phyloP scores from a whole-genome alignment of 2,797 vertebrate species.

The Chrosomus eos region DNA sequence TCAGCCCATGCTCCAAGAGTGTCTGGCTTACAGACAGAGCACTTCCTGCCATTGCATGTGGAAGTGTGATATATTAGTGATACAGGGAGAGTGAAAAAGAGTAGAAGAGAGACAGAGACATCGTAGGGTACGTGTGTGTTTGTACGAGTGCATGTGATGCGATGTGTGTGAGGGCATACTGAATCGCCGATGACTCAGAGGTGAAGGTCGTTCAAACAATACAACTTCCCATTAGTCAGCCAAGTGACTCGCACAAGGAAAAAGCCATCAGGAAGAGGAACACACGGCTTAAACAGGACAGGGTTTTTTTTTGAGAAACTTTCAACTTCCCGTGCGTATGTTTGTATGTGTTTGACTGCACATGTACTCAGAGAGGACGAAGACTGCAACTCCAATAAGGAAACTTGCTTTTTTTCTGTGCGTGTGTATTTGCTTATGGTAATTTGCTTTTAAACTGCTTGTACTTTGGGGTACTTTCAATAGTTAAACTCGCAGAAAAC shows the following conservation, averaged over 20 bases:
- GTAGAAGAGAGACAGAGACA: neutral
- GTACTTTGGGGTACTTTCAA: neutral
- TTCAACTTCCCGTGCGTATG: conserved; percentile 23
- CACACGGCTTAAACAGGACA: neutral
- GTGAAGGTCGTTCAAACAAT: conserved; percentile 58
- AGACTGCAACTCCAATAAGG: neutral
- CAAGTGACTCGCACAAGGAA: conserved; percentile 29
- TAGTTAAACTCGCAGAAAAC: conserved; percentile 5
- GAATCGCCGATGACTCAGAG: conserved; percentile 25
- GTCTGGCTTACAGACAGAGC: conserved; percentile 7
- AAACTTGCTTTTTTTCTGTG: neutral
- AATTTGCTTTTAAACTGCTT: neutral
- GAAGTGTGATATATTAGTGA: conserved; percentile 33
- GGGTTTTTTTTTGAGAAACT: conserved; percentile 1
- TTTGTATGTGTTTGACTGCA: neutral
- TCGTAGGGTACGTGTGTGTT: neutral
- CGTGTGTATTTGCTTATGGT: neutral
- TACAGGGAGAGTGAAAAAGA: conserved; percentile 32
- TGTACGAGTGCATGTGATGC: neutral
- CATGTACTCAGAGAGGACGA: neutral
- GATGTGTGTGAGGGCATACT: conserved; percentile 1
- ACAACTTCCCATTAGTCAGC: conserved; percentile 72
- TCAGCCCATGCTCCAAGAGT: conserved; percentile 7
- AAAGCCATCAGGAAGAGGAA: conserved; percentile 35
- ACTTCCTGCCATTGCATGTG: conserved; percentile 33